phyloP scores from a whole-genome alignment of 1,140 invertebrate genomes.

The Saccostrea echinata region DNA sequence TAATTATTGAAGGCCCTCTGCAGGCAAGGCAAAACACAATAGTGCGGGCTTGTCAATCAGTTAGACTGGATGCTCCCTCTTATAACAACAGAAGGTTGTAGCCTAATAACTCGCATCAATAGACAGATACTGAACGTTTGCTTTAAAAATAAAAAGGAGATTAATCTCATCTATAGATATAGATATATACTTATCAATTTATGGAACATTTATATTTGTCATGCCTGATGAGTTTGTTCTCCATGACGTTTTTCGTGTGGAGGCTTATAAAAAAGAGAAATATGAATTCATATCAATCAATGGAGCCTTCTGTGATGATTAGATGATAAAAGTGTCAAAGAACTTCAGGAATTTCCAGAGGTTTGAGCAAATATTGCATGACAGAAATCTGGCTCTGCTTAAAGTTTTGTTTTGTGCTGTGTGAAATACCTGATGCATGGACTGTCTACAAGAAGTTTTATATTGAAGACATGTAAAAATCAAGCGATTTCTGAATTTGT shows the following conservation, averaged over 20 bases:
- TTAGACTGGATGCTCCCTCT: neutral
- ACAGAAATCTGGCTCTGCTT: neutral
- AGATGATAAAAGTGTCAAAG: slow-evolving; percentile 22
- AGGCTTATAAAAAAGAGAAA: neutral
- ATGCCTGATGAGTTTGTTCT: neutral
- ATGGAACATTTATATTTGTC: neutral
- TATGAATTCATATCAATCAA: slow-evolving; percentile 25
- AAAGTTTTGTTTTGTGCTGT: neutral
- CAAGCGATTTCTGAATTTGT: neutral
- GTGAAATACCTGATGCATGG: neutral
- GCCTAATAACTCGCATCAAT: slow-evolving; percentile 9
- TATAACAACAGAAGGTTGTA: neutral
- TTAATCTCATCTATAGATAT: neutral
- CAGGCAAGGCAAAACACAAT: slow-evolving; percentile 32
- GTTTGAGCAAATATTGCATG: slow-evolving; percentile 5
- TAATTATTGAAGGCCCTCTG: slow-evolving; percentile 24
- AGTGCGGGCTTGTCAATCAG: neutral
- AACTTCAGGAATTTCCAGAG: neutral
- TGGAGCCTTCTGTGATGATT: slow-evolving; percentile 28
- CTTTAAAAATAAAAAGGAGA: neutral
- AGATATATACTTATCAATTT: neutral
- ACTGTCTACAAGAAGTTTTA: neutral
- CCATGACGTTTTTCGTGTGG: neutral
- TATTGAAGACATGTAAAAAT: neutral
- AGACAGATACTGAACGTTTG: neutral